Evolutionary conservation across 2,113 vertebrate genomes (phyloP), one percentile per base, ranked within the genome.

Genomic region (Mugil cephalus): DNA sequence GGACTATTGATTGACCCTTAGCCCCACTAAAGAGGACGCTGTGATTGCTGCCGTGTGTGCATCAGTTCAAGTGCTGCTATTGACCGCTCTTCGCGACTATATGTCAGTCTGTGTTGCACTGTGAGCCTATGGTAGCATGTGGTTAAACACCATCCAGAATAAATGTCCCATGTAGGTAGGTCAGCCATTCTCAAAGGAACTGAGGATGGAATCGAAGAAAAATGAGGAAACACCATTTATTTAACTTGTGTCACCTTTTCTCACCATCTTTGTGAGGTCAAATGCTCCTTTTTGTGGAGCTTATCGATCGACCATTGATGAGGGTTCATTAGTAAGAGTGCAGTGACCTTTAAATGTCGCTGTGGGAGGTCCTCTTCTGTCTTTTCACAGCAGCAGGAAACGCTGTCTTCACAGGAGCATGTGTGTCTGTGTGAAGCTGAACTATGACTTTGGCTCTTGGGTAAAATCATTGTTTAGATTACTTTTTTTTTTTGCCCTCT

Each of bases 251-350:
- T 30, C 24, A 30, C 24, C 24, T 30, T 30, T 30, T 30, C 24
- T 30, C 24, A 5, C 24, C 24, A 30, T 30, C 24, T 30, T 30
- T 48, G 39, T 48, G 45, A 53, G 42, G 47, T 35, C 15, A 39
- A 50, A 38, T 15, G 48, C 67, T 67, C 48, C 9, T 17, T 14
- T 2, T n/a, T 5, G 45, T 42, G 21, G 18, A 9, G 14, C 13
- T 34, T 30, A 87, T 79, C 62, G 74, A 87, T 83, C 8, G 11
- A 4, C 10, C 54, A 87, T 74, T 55, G 83, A 69, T 14, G 13
- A 3, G 38, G 47, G 34, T 60, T 76, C 62, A 74, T 45, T 52
- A 34, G 65, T 62, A 54, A 14, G 46, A 81, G 73, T 50, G 71
- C 42, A 5, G 36, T 64, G 74, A n/a, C 66, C 77, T 84, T 77